phyloP scores from a whole-genome alignment of 1,140 invertebrate species.

The Kradibia gibbosae region DNA sequence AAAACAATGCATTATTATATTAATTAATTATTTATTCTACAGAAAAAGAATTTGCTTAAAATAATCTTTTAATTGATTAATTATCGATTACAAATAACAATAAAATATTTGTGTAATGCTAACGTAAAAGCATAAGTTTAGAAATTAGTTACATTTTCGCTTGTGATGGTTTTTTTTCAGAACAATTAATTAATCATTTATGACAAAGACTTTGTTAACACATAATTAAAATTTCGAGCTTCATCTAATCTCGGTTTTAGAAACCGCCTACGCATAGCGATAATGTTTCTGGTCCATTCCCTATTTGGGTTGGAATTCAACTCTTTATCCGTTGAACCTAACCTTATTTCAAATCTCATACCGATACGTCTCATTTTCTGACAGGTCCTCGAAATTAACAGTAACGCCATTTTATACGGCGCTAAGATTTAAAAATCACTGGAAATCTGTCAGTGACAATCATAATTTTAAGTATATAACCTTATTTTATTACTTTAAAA shows the following conservation, averaged over 20 bases:
- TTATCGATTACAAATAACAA: slow-evolving; percentile 9
- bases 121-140: neutral
- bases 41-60: too few relatives aligned
- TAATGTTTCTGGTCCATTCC: slow-evolving; percentile 29
- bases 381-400: neutral
- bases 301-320: slow-evolving; percentile 32
- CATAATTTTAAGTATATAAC: neutral
- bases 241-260: neutral
- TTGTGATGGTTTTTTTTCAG: neutral
- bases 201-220: neutral
- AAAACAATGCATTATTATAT: neutral
- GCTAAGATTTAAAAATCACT: neutral
- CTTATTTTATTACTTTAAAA: neutral
- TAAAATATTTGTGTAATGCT: neutral
- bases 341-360: neutral
- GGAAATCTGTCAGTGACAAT: neutral
- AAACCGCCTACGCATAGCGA: slow-evolving; percentile 33
- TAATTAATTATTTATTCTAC: neutral
- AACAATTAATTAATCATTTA: neutral
- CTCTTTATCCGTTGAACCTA: neutral
- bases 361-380: neutral
- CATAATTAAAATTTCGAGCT: slow-evolving; percentile 1
- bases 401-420: neutral
- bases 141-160: slow-evolving; percentile 37
- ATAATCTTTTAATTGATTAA: neutral